Conservation (phyloP, 2,888 invertebrate genomes). For the Deilephila elpenor region DNA sequence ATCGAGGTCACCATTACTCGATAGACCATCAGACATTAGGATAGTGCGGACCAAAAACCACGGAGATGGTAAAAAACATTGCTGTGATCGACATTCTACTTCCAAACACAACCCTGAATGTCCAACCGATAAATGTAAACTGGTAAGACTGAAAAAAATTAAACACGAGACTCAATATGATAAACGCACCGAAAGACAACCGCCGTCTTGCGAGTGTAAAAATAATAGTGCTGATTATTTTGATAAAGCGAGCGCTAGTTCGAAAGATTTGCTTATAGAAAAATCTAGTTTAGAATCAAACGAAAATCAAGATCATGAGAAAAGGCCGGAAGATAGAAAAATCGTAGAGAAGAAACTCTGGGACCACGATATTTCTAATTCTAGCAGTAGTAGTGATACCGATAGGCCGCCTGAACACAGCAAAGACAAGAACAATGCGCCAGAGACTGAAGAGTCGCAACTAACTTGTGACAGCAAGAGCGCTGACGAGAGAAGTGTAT, state of each 20-base stretch:
- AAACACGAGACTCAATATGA: constrained; percentile 66
- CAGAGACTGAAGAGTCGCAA: constrained; percentile 70
- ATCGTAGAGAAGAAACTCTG: constrained; percentile 71
- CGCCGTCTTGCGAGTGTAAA: constrained; percentile 68
- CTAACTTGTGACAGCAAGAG: constrained; percentile 71
- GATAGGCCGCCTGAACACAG: constrained; percentile 58
- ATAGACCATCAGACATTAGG: constrained; percentile 77
- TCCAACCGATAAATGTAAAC: constrained; percentile 70
- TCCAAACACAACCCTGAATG: constrained; percentile 62
- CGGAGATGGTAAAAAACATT: constrained; percentile 69
- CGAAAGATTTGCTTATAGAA: constrained; percentile 88
- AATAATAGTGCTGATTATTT: constrained; percentile 75
- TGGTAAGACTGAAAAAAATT: constrained; percentile 75
- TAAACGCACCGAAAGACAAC: constrained; percentile 60
- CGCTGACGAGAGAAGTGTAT: constrained; percentile 75
- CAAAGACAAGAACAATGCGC: constrained; percentile 54
- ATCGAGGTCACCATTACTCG: constrained; percentile 88
- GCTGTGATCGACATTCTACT: constrained; percentile 65
- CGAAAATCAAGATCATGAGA: constrained; percentile 72
- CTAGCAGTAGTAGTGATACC: constrained; percentile 85
- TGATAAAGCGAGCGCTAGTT: constrained; percentile 88
- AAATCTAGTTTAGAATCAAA: constrained; percentile 82
- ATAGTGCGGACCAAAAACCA: constrained; percentile 73
- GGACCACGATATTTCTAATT: constrained; percentile 85
- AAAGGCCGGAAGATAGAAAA: constrained; percentile 55